Conservation (phyloP, 2,797 vertebrate genomes). For the Echiichthys vipera region DNA sequence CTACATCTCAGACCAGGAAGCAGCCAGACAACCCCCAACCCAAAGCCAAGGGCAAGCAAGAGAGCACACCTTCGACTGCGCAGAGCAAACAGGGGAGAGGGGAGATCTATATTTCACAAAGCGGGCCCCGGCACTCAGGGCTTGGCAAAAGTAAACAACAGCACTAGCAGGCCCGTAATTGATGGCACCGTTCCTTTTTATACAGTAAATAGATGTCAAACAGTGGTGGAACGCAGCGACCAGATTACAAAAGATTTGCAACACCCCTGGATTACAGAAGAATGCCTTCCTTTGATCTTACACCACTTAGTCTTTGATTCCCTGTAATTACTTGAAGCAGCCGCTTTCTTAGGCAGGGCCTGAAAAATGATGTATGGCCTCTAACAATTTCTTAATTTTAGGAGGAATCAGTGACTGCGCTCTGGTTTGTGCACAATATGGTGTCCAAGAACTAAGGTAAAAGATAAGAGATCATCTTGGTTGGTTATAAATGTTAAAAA, state of each 20-base stretch:
- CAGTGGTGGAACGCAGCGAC: slow-evolving; percentile 74
- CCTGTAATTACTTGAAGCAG: slow-evolving; percentile 80
- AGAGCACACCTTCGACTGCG: slow-evolving; percentile 73
- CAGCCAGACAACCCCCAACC: slow-evolving; percentile 65
- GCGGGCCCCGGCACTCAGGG: slow-evolving; percentile 71
- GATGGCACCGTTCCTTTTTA: slow-evolving; percentile 81
- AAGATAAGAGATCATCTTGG: not conserved
- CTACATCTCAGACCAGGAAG: slow-evolving; percentile 72
- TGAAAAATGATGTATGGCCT: slow-evolving; percentile 73
- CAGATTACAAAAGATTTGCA: slow-evolving; percentile 86
- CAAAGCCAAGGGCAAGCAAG: slow-evolving; percentile 77
- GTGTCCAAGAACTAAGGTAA: not conserved
- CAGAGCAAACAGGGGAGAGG: slow-evolving; percentile 77
- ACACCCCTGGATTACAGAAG: slow-evolving; percentile 82
- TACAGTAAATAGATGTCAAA: slow-evolving; percentile 87
- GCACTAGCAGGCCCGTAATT: slow-evolving; percentile 75
- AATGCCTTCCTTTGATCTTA: slow-evolving; percentile 84
- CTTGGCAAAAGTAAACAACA: slow-evolving; percentile 81
- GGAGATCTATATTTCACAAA: slow-evolving; percentile 76
- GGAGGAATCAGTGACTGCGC: slow-evolving; percentile 25
- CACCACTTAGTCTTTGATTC: slow-evolving; percentile 82
- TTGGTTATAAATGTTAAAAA: not conserved
- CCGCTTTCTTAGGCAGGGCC: slow-evolving; percentile 58
- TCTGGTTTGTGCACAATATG: not conserved
- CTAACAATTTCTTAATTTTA: slow-evolving; percentile 77